Percentiles rank a stretch among this genome's conserved stretches.
These are phyloP conservation scores for Oophaga sylvatica DNA, from an alignment of 2,797 vertebrate species.

Conservation along the genomic window DNA sequence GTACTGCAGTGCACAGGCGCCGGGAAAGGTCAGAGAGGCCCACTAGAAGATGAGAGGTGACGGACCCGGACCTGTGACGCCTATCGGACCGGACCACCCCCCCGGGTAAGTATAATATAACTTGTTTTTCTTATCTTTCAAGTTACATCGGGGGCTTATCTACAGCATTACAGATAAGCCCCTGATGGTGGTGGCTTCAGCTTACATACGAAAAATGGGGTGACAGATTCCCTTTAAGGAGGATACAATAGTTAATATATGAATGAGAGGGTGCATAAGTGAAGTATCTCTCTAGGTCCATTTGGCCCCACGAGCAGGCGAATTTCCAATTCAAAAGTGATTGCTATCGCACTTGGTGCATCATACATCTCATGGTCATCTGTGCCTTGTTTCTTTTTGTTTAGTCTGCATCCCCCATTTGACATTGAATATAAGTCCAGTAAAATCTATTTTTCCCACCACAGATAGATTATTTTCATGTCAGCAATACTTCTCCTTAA, in stretches of 20 bases:
- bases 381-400: background rate
- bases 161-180: too few relatives aligned
- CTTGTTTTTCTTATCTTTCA: too few relatives aligned
- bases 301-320: background rate
- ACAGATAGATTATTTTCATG: background rate
- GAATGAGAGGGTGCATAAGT: background rate
- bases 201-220: too few relatives aligned
- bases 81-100: too few relatives aligned
- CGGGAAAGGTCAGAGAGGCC: too few relatives aligned
- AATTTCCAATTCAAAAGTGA: background rate
- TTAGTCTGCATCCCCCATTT: background rate
- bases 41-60: too few relatives aligned
- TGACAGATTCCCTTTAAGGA: background rate
- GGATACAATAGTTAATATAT: background rate
- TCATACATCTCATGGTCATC: background rate
- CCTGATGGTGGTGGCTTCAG: too few relatives aligned
- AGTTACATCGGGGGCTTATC: too few relatives aligned
- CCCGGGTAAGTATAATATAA: too few relatives aligned
- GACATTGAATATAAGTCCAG: background rate
- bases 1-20: too few relatives aligned
- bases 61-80: too few relatives aligned
- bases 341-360: background rate
- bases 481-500: conserved; percentile 27
- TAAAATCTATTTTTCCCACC: background rate
- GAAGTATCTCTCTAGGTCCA: background rate